These are phyloP conservation scores for Heteromurus nitidus DNA, from an alignment of 2,888 invertebrate genomes.

Conservation along the genomic window DNA sequence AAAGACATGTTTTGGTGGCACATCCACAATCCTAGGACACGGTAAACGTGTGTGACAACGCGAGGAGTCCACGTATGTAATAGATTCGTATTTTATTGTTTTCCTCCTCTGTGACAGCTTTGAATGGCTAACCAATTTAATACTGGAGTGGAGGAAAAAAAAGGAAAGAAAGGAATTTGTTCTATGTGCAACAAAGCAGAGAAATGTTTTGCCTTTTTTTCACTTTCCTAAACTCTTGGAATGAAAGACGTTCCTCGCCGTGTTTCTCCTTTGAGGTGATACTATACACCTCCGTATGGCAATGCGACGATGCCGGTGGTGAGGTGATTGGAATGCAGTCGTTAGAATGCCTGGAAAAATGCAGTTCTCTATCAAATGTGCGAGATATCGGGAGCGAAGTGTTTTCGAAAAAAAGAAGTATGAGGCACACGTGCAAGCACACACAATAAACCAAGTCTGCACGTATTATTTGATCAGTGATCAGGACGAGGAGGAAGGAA, in stretches of 20 bases:
- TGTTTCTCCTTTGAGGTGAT: background rate
- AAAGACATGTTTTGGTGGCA: background rate
- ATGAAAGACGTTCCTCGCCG: too few species aligned
- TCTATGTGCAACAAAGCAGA: background rate
- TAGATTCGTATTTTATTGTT: conserved; percentile 37
- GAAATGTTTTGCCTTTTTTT: background rate
- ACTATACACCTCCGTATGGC: too few species aligned
- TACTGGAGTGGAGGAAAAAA: too few species aligned
- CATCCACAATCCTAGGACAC: background rate
- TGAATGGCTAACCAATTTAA: conserved; percentile 41
- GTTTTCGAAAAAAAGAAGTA: too few species aligned
- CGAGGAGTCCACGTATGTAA: background rate
- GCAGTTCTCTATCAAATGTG: too few species aligned
- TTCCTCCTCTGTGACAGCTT: conserved; percentile 44
- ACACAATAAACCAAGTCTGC: too few species aligned
- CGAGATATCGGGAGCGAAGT: too few species aligned
- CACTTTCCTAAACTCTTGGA: too few species aligned
- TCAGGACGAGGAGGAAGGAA: too few species aligned
- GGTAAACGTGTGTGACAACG: background rate
- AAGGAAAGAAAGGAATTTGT: conserved; percentile 37
- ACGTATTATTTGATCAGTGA: too few species aligned
- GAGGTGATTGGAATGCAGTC: conserved; percentile 12
- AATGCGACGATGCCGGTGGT: background rate
- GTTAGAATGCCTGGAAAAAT: conserved; percentile 15
- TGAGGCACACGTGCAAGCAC: too few species aligned